A percentile compares a stretch with the other conserved stretches of the same genome.
These are phyloP conservation scores for Megaustenia siamemsis DNA, from an alignment of 2,888 invertebrate species.

Conservation along the genomic window DNA sequence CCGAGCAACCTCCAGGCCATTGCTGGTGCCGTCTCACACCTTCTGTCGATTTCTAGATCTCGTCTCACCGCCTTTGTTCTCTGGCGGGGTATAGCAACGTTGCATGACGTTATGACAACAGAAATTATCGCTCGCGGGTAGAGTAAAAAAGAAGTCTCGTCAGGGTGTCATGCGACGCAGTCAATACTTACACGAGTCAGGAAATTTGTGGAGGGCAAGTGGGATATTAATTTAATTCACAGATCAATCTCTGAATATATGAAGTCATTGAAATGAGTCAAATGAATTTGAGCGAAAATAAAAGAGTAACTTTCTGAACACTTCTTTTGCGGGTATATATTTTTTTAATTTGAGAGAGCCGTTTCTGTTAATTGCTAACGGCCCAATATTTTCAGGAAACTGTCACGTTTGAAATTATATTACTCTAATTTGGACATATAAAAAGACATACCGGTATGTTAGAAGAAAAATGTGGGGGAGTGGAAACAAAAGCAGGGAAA, in stretches of 20 bases:
- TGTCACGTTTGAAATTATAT: too few relatives aligned
- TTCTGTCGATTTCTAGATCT: constrained; percentile 44
- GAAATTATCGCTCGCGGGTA: constrained; percentile 24
- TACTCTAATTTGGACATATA: too few relatives aligned
- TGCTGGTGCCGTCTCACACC: constrained; percentile 40
- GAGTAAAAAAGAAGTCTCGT: constrained; percentile 7
- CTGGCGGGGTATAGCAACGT: not conserved
- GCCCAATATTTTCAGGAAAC: too few relatives aligned
- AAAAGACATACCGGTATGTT: too few relatives aligned
- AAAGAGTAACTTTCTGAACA: not conserved
- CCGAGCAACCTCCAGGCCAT: constrained; percentile 32
- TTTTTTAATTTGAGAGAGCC: too few relatives aligned
- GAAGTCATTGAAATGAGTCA: not conserved
- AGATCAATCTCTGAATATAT: not conserved
- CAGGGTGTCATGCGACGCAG: constrained; percentile 14
- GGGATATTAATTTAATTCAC: not conserved
- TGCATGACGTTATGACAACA: constrained; percentile 36
- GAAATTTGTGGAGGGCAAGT: not conserved
- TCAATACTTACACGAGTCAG: not conserved
- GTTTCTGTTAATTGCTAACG: too few relatives aligned
- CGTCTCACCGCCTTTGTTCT: constrained; percentile 28
- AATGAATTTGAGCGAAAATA: not conserved
- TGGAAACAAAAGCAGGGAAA: too few relatives aligned
- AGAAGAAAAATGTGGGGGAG: too few relatives aligned
- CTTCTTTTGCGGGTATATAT: too few relatives aligned